Percentiles rank a stretch among this genome's conserved stretches.
Evolutionary conservation across 2,888 invertebrate species (phyloP).

Genomic region (Drosophila mimetica): DNA sequence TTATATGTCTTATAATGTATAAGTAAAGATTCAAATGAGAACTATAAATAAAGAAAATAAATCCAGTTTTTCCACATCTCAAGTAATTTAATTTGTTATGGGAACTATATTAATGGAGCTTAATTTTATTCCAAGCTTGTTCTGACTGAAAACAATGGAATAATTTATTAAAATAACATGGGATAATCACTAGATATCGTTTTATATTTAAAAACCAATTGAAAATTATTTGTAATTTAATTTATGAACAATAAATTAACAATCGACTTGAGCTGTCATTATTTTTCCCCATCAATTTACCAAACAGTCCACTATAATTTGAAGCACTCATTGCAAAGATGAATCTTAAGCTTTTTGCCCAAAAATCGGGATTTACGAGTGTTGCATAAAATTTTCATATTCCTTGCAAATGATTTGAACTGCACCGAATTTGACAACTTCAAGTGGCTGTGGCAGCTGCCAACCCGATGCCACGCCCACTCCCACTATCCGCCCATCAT

Average conservation of each 20-base stretch:
- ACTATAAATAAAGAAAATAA: background rate
- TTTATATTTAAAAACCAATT: no score
- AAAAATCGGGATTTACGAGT: constrained; percentile 24
- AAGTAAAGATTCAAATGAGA: background rate
- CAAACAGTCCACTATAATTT: constrained; percentile 5
- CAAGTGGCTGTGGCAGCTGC: constrained; percentile 65
- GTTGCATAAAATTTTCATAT: constrained; percentile 62
- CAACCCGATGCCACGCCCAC: constrained; percentile 3
- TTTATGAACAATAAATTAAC: background rate
- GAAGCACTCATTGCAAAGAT: constrained; percentile 5
- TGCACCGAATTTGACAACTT: constrained; percentile 73
- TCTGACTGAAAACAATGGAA: background rate
- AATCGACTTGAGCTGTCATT: no score
- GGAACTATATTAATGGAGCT: background rate
- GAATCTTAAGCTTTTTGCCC: constrained; percentile 8
- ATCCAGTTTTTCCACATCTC: constrained; percentile 1
- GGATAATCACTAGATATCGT: background rate
- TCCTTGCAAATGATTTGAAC: constrained; percentile 65
- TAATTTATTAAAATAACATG: no score
- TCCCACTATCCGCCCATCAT: constrained; percentile 3
- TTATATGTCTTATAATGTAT: background rate
- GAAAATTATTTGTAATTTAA: background rate
- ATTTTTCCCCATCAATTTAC: constrained; percentile 4
- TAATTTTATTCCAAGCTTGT: background rate
- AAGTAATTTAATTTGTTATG: background rate